Conservation (phyloP, 2,888 invertebrate species). For the Torymus aiolomorphi region DNA sequence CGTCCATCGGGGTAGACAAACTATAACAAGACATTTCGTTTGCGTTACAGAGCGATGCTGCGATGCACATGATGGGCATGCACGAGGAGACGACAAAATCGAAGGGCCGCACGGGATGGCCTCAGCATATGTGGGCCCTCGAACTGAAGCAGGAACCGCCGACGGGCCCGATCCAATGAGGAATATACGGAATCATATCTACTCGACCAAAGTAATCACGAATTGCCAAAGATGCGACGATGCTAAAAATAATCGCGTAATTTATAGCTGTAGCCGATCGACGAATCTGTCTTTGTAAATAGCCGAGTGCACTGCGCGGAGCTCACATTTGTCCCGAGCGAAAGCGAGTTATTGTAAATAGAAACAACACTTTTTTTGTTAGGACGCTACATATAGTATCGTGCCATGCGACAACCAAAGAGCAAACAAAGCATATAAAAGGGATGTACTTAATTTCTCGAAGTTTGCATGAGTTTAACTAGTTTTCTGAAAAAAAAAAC, state of each 20-base stretch:
- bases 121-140: constrained; percentile 96
- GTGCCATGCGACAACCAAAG: constrained; percentile 24
- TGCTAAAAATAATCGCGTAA: no score
- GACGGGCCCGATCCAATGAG: constrained; percentile 66
- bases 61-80: constrained; percentile 63
- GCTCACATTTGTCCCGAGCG: background rate
- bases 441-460: constrained; percentile 41
- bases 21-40: background rate
- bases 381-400: background rate
- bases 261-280: no score
- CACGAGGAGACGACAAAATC: constrained; percentile 76
- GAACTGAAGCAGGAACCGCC: constrained; percentile 84
- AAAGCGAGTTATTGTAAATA: constrained; percentile 40
- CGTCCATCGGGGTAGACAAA: no score
- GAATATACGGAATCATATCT: constrained; percentile 3
- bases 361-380: background rate
- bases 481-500: background rate
- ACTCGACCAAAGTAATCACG: no score
- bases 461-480: background rate
- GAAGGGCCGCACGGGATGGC: constrained; percentile 97
- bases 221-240: no score
- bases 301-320: no score
- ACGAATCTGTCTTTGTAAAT: no score
- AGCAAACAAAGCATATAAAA: background rate
- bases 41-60: constrained; percentile 69